Evolutionary conservation across 2,888 invertebrate genomes (phyloP).

Genomic region (Arrhopalites spinosus): DNA sequence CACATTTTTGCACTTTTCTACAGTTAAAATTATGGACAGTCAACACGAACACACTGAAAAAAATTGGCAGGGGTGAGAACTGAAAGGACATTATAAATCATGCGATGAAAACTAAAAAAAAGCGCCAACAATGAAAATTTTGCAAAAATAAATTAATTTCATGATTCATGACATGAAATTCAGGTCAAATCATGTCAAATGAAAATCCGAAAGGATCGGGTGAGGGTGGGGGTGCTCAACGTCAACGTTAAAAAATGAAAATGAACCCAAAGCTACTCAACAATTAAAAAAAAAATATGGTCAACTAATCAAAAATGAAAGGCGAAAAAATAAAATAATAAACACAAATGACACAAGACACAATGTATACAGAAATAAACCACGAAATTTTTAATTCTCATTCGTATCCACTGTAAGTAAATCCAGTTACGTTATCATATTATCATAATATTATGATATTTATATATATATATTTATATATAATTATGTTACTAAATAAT

Average conservation of each 20-base stretch:
- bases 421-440: conserved; percentile 39
- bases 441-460: conserved; percentile 12
- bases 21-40: not conserved
- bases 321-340: conserved; percentile 16
- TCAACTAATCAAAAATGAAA: conserved; percentile 1
- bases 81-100: not conserved
- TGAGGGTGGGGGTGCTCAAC: too few species aligned
- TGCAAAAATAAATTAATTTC: too few species aligned
- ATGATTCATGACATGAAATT: too few species aligned
- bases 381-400: conserved; percentile 41
- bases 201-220: too few species aligned
- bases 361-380: conserved; percentile 38
- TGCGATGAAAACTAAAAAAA: not conserved
- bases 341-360: conserved; percentile 12
- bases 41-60: not conserved
- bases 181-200: too few species aligned
- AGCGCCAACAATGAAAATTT: not conserved
- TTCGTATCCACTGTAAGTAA: conserved; percentile 39
- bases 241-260: too few species aligned
- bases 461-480: not conserved
- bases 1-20: too few species aligned
- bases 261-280: too few species aligned
- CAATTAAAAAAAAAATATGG: too few species aligned
- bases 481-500: not conserved
- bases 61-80: not conserved